Evolutionary conservation across 2,888 invertebrate species (phyloP).

Genomic region (Geophilus truncorum): DNA sequence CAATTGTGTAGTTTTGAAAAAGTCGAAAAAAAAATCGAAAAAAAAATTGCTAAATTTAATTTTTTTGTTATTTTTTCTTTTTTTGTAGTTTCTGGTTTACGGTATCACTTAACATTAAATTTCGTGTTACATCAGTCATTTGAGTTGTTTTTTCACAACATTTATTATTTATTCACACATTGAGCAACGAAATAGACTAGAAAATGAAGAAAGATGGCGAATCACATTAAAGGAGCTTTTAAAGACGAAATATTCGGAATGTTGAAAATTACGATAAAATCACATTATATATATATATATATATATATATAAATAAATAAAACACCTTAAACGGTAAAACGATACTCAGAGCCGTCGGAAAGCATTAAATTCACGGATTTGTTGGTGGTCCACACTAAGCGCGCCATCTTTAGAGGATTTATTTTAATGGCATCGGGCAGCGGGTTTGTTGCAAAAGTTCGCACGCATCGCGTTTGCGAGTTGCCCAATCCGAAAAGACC

Average conservation of each 20-base stretch:
- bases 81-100: neutral
- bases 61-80: neutral
- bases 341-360: slow-evolving; percentile 89
- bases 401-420: slow-evolving; percentile 80
- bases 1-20: neutral
- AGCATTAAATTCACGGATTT: slow-evolving; percentile 88
- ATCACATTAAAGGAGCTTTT: no score
- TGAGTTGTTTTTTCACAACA: neutral
- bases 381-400: slow-evolving; percentile 92
- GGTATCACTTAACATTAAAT: slow-evolving; percentile 1
- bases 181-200: neutral
- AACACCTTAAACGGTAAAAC: slow-evolving; percentile 63
- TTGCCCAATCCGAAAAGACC: slow-evolving; percentile 97
- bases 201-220: no score
- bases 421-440: slow-evolving; percentile 63
- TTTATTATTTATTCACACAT: neutral
- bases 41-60: neutral
- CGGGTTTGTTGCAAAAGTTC: slow-evolving; percentile 89
- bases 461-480: slow-evolving; percentile 91
- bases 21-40: neutral
- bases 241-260: no score
- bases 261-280: no score
- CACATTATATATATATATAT: no score
- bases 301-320: no score
- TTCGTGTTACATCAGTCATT: neutral